Base-by-base conservation (phyloP, 2,113 vertebrate genomes). In the Mirounga angustirostris region DNA sequence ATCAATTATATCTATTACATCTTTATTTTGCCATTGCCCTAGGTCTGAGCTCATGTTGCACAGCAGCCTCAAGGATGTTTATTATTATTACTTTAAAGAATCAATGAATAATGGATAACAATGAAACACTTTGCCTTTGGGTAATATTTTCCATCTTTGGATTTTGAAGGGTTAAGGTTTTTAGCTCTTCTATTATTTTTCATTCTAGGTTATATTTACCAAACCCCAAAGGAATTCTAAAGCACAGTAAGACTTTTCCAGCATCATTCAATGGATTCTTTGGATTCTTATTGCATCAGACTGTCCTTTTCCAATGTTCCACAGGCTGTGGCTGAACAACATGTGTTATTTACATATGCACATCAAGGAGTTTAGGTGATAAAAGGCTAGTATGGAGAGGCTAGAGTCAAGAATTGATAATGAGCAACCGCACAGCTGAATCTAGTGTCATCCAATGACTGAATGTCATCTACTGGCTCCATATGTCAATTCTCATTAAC, bases 51-150 rank as follows among this genome's bases (percentile, higher is more conserved):
- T 93, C 54, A 79, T 28, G 54, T 10, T 80, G n/a, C 24, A 58
- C 56, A 92, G 52, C 50, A 93, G 85, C 87, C 58, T 91, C 26
- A 21, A 87, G 56, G 36, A 97, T 86, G 43, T 95, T 97, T 95
- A 97, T 79, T 91, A 94, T 89, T 73, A 96, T 94, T 74, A 80
- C 33, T 94, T 95, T 86, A 22, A 95, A 86, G 43, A 94, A 65
- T 79, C 78, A 74, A 89, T 96, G 73, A 97, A 95, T 97, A 97
- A 97, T 96, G 96, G 79, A 96, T 97, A 79, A 93, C 6, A 91
- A 95, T 69, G n/a, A 93, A 74, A 65, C 19, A 82, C 28, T 98
- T 96, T 91, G 21, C 73, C 26, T 84, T 95, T 82, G 19, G 78
- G 7, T 67, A 43, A 61, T 69, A 74, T 74, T 89, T 95, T 73